Conservation (phyloP, 2,113 vertebrate species). For the Athene noctua region DNA sequence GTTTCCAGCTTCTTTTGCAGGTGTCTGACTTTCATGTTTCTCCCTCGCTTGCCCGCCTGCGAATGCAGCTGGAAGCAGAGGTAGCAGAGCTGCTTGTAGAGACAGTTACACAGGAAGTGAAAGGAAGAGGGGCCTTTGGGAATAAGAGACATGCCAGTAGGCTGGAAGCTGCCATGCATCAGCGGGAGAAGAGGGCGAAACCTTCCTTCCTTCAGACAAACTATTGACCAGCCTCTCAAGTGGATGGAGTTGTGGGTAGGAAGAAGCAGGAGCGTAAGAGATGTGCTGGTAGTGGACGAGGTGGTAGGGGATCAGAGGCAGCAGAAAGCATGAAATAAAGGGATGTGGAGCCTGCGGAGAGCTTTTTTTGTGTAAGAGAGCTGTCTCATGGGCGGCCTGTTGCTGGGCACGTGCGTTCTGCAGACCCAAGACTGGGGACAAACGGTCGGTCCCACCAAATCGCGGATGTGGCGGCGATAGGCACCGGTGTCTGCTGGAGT, state of each 20-base stretch:
- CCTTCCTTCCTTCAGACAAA: neutral
- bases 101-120: slow-evolving; percentile 18
- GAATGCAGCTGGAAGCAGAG: neutral
- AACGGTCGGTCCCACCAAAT: rapidly evolving
- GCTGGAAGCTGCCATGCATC: neutral
- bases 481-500: neutral
- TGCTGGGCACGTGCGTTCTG: rapidly evolving
- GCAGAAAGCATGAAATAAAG: neutral
- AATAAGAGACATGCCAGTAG: neutral
- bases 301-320: neutral
- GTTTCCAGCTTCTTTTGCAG: neutral
- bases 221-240: neutral
- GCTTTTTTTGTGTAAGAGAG: neutral
- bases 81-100: neutral
- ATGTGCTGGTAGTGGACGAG: rapidly evolving
- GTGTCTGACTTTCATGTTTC: neutral
- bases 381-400: neutral
- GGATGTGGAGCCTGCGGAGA: neutral
- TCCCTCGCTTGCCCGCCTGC: neutral
- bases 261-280: neutral
- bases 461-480: neutral
- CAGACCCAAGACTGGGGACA: neutral
- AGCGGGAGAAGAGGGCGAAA: neutral
- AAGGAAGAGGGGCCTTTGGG: neutral
- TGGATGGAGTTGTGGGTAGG: neutral